Evolutionary conservation across 1,140 invertebrate species (phyloP).

Genomic region (Neuroterus valhalla): DNA sequence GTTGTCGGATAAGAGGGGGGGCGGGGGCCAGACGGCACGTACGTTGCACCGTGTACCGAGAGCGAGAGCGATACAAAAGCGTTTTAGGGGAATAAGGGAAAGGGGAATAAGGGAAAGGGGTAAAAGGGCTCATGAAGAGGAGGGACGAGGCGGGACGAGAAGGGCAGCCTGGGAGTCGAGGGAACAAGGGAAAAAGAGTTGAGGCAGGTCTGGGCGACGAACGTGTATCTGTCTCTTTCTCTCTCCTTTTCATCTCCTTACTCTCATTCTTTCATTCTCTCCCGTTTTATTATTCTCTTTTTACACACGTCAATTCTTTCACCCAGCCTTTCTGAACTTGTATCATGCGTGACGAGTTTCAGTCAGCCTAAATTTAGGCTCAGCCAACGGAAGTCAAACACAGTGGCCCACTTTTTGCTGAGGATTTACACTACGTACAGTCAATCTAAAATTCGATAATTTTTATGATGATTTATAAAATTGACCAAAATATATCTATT

Average conservation of each 20-base stretch:
- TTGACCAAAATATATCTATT: too few species aligned
- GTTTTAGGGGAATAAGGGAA: constrained; percentile 39
- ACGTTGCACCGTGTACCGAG: constrained; percentile 52
- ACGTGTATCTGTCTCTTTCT: constrained; percentile 38
- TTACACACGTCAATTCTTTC: constrained; percentile 29
- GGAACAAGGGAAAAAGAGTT: constrained; percentile 72
- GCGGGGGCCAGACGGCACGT: constrained; percentile 64
- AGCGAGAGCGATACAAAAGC: constrained; percentile 29
- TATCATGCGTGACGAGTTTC: constrained; percentile 29
- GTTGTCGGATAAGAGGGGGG: constrained; percentile 42
- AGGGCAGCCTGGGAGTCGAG: constrained; percentile 54
- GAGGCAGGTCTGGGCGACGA: constrained; percentile 68
- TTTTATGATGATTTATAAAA: too few species aligned
- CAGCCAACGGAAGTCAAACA: constrained; percentile 45
- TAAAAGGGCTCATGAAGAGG: constrained; percentile 28
- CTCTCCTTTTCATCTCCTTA: neutral
- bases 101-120: constrained; percentile 34
- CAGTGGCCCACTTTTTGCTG: neutral
- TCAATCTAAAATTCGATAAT: too few species aligned
- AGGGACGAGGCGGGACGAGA: constrained; percentile 39
- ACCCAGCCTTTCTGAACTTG: neutral
- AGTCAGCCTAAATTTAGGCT: constrained; percentile 64
- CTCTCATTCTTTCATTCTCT: constrained; percentile 19
- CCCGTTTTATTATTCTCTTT: constrained; percentile 33
- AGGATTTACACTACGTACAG: neutral